These are phyloP conservation scores for Neosilurus mollespiculum DNA, from an alignment of 2,797 vertebrate species.

Conservation along the genomic window DNA sequence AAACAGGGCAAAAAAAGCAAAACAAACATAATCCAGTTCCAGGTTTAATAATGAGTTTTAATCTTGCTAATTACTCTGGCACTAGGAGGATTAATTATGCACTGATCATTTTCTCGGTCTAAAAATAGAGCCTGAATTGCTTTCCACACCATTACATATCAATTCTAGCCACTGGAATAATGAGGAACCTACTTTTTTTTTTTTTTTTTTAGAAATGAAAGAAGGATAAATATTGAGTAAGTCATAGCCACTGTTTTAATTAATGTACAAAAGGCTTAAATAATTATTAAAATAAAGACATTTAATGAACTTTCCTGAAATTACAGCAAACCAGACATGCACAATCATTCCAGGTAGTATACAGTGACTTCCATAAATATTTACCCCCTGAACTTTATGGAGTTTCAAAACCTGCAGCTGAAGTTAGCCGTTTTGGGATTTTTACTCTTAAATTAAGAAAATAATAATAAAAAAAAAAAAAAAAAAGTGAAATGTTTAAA, in stretches of 20 bases:
- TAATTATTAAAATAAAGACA: not conserved
- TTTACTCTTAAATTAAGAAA: not conserved
- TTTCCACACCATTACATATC: slow-evolving; percentile 4
- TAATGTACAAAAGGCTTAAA: not conserved
- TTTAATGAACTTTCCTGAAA: not conserved
- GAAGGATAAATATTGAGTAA: not conserved
- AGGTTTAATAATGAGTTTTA: slow-evolving; percentile 27
- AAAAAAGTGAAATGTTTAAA: no score
- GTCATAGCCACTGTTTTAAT: not conserved
- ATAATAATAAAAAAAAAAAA: not conserved
- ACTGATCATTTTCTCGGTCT: slow-evolving; percentile 9
- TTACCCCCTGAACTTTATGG: not conserved
- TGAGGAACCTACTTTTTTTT: not conserved
- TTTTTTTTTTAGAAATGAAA: not conserved
- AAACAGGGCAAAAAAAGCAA: slow-evolving; percentile 4
- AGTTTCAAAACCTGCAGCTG: not conserved
- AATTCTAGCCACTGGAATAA: slow-evolving; percentile 6
- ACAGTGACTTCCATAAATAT: not conserved
- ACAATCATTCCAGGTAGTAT: not conserved
- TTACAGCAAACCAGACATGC: not conserved
- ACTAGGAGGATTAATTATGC: slow-evolving; percentile 10
- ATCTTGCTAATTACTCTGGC: slow-evolving; percentile 25
- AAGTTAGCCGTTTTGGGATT: not conserved
- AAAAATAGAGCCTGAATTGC: slow-evolving; percentile 17
- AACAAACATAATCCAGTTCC: slow-evolving; percentile 21